Base-by-base conservation (phyloP, 1,140 invertebrate species). In the Capitella teleta region DNA sequence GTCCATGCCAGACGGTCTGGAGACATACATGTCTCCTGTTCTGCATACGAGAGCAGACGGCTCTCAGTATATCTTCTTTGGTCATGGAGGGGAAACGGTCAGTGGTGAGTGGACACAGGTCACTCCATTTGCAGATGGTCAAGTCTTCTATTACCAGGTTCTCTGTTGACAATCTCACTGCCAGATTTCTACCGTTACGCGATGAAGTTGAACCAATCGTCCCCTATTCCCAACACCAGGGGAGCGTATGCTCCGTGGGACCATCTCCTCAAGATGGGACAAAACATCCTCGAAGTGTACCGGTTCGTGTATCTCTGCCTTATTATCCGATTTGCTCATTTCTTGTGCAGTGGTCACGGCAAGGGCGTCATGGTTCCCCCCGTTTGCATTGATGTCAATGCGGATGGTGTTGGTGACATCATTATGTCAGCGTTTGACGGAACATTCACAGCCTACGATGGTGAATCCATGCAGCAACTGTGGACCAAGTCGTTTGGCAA, bases 11-110 rank as follows among this genome's bases (percentile, higher is more conserved):
- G 23, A 62, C 21, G 53, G 40, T n/a, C 60, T 58, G 47, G 67
- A 67, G 51, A 66, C 61, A 0, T 68, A 66, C 51, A 68, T 63
- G 58, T 63, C 60, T 38, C 61, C 64, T 16, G 61, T 69, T 4
- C 52, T 65, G 14, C 63, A 65, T 47, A 58, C 50, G 12, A 53
- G 51, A 0, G 41, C 51, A n/a, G 43, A 59, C 23, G 53, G 57
- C 8, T 58, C 57, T 5, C 47, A 57, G 21, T 67, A 63, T 49
- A 57, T 70, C 24, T 53, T 70, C 28, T 61, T 66, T 58, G 68
- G 67, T 5, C 62, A 58, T 57, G 67, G 68, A 2, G 65, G 66
- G 23, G 63, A 68, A 53, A 67, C 66, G 40, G 51, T 64, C 2
- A 23, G 57, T 55, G 69, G 69, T 40, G 8, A 40, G 38, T 40